phyloP scores from a whole-genome alignment of 2,797 vertebrate species.

The Falco peregrinus region DNA sequence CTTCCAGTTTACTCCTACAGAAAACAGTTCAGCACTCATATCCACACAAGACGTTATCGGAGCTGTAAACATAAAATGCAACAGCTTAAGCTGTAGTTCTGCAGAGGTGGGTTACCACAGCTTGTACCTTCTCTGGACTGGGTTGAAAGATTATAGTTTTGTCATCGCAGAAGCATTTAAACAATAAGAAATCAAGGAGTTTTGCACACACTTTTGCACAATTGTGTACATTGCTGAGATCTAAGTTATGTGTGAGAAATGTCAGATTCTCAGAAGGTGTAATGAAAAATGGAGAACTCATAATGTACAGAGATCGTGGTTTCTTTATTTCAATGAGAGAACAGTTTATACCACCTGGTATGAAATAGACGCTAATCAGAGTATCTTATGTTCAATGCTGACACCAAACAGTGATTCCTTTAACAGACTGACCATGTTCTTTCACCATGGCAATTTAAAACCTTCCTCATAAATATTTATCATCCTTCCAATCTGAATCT shows the following conservation, averaged over 20 bases:
- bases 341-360: neutral
- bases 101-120: neutral
- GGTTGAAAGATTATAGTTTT: neutral
- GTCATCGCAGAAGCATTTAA: neutral
- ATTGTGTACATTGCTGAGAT: neutral
- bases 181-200: neutral
- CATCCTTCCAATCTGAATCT: neutral
- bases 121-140: neutral
- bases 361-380: neutral
- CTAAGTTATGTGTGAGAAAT: neutral
- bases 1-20: neutral
- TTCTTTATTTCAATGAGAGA: neutral
- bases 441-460: constrained; percentile 1
- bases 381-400: neutral
- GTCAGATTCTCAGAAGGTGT: neutral
- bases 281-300: neutral
- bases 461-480: constrained; percentile 20
- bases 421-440: neutral
- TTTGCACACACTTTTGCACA: neutral
- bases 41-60: neutral
- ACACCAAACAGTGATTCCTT: neutral
- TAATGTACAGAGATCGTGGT: neutral
- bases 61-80: neutral
- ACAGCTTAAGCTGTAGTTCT: neutral
- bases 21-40: neutral